Evolutionary conservation across 1,140 invertebrate genomes (phyloP), one percentile per base, ranked within the genome.

Genomic region (Pachyrhynchus sulphureomaculatus): DNA sequence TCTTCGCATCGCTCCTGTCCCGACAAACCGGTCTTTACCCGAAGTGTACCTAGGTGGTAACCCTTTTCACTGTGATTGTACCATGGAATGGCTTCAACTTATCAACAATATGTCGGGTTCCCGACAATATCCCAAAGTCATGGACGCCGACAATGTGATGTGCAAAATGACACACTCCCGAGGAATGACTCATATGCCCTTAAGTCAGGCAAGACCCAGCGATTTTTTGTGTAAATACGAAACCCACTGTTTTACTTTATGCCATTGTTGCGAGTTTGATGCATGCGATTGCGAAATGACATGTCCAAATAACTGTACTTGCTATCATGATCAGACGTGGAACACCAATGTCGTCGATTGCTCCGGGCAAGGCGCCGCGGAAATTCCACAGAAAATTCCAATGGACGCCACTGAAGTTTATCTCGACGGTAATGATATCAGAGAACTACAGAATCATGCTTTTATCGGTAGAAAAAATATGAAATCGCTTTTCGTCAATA

Each of bases 211-310:
- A 41, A 84, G 86, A 61, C 81, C 89, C 1, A 86, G 89, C 68
- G 88, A 95, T 70, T 96, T 95, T 77, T 81, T 96, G 64, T 96
- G 93, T 75, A 86, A 86, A 51, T 96, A 96, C 78, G 88, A 91
- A 68, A 91, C 90, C 29, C 93, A 96, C 77, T 96, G 93, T 79
- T 95, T 95, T 77, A 88, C 93, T 13, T 78, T 95, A 41, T 96
- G 93, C 73, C 91, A 93, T 69, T 96, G 93, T 77, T 96, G 93
- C 73, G 93, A 96, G 68, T 95, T 93, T 74, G 92, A 95, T 74
- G 92, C 92, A 42, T 96, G 93, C 76, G 93, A 96, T 76, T 96
- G 93, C 77, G 91, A 95, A 78, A 95, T 95, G 92, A 93, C 89
- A 2, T 96, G 93, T 71, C 93, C 93, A 1, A 84, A 85, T 62